Base-by-base conservation (phyloP, 1,140 invertebrate species). In the Ruditapes philippinarum region DNA sequence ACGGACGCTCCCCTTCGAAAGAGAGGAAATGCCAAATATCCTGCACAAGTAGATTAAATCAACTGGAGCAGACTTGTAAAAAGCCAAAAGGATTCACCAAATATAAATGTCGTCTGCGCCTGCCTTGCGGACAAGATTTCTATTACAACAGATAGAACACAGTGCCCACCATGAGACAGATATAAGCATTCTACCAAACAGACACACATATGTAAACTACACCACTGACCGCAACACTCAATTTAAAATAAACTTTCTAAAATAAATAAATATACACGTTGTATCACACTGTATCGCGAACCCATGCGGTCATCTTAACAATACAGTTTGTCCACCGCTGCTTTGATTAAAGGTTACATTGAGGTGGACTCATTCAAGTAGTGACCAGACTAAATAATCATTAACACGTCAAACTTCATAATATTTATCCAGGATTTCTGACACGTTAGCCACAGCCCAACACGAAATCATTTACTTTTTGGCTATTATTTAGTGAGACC, bases 351-450 rank as follows among this genome's bases (percentile, higher is more conserved):
- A 38, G 74, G 74, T 78, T 78, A 78, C 17, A 33, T 78, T 31
- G n/a, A 54, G 74, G 74, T 78, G 17, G 74, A 7, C 25, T 51
- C 31, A 51, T 78, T 51, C 45, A 51, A 54, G 31, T 54, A 33
- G 42, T 78, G 45, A n/a, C 22, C 79, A 60, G 51, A 25, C 40
- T 45, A 31, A 70, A 83, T 83, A 83, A 49, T 83, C 60, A 83
- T 83, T 83, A 83, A 49, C 81, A 36, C 57, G 81, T 51, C 81
- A 83, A 68, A 65, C 42, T 45, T 70, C 81, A 83, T 83, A 83
- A 83, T 83, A 83, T 83, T 83, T 83, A 65, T 65, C 31, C 42
- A 45, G 36, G 28, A n/a, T 25, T 42, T 51, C 60, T 83, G 81
- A 83, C 81, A 83, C 81, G 4, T 60, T 38, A 36, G 22, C 65